Evolutionary conservation across 2,797 vertebrate genomes (phyloP).

Genomic region (Cetoscarus ocellatus): DNA sequence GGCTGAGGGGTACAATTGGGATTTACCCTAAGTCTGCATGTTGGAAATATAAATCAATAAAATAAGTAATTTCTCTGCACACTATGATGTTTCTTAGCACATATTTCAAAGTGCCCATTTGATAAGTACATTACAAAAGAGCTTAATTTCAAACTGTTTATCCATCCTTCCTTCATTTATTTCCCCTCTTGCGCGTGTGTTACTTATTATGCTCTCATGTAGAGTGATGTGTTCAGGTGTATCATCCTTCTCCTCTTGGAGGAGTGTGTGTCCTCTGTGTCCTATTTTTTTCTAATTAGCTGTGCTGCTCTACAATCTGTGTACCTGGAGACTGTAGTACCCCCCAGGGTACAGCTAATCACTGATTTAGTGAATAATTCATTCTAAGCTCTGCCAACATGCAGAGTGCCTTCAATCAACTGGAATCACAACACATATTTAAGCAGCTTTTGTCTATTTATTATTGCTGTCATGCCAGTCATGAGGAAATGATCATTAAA

Average conservation of each 20-base stretch:
- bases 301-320: conserved; percentile 7
- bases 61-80: not conserved
- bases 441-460: not conserved
- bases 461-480: not conserved
- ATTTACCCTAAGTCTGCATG: too few species aligned
- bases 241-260: not conserved
- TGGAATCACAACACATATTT: conserved; percentile 3
- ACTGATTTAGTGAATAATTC: conserved; percentile 7
- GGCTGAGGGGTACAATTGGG: too few species aligned
- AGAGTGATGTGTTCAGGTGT: not conserved
- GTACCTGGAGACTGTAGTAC: not conserved
- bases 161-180: not conserved
- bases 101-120: not conserved
- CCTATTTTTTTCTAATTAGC: conserved; percentile 15
- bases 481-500: not conserved
- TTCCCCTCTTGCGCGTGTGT: not conserved
- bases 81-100: too few species aligned
- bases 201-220: not conserved
- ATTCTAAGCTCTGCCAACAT: not conserved
- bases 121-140: not conserved
- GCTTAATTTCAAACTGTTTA: not conserved
- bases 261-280: conserved; percentile 2
- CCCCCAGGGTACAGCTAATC: not conserved
- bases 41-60: too few species aligned
- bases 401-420: not conserved